These are phyloP conservation scores for Sebastes schlegelii DNA, from an alignment of 2,113 vertebrate genomes.

Conservation along the genomic window DNA sequence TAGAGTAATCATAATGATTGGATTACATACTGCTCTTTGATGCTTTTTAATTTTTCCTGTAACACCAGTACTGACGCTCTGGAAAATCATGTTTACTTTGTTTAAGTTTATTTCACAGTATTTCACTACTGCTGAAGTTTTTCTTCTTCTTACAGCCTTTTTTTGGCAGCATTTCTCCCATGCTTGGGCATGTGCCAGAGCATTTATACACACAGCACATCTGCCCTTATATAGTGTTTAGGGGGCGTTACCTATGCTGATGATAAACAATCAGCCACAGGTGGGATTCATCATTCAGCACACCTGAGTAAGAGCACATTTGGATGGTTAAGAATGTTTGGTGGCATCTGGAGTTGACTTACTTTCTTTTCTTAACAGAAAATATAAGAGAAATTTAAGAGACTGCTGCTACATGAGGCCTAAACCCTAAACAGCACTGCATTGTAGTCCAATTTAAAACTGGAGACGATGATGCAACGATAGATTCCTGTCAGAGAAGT, in stretches of 20 bases:
- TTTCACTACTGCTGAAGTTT: not conserved
- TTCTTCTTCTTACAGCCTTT: not conserved
- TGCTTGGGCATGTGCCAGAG: not conserved
- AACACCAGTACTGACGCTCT: not conserved
- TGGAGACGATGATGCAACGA: conserved; percentile 4
- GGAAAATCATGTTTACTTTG: not conserved
- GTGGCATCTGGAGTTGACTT: not conserved
- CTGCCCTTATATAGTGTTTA: not conserved
- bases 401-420: not conserved
- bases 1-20: not conserved
- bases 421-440: not conserved
- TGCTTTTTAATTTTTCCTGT: not conserved
- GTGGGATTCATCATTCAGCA: not conserved
- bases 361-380: not conserved
- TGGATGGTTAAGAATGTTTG: not conserved
- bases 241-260: not conserved
- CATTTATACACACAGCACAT: not conserved
- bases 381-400: not conserved
- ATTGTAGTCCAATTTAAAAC: conserved; percentile 3
- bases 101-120: not conserved
- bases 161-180: not conserved
- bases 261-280: not conserved
- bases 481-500: conserved; percentile 24
- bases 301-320: not conserved
- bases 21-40: not conserved